Evolutionary conservation across 1,140 invertebrate genomes (phyloP).

Genomic region (Aphelinus atriplicis): DNA sequence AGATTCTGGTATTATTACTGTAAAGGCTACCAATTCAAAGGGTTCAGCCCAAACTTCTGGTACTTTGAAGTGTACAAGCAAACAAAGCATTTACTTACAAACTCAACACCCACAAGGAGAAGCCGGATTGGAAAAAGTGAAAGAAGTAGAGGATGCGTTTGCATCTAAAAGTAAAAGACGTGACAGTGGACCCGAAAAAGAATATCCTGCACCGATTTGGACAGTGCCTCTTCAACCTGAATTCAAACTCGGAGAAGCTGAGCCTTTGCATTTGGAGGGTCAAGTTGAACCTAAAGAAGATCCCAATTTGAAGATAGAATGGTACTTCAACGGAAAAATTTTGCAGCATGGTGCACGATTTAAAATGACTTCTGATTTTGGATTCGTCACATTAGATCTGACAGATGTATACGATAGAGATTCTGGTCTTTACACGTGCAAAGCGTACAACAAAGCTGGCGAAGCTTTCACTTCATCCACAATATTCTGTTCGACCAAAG

Average conservation of each 20-base stretch:
- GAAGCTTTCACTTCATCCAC: conserved; percentile 93
- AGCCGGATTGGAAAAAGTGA: conserved; percentile 85
- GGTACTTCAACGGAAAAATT: conserved; percentile 92
- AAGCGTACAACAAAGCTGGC: conserved; percentile 85
- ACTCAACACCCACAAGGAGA: conserved; percentile 92
- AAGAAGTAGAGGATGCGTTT: conserved; percentile 83
- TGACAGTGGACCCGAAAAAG: conserved; percentile 74
- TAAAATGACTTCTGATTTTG: conserved; percentile 90
- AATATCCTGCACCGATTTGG: conserved; percentile 89
- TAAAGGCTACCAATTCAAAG: conserved; percentile 91
- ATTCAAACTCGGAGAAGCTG: conserved; percentile 88
- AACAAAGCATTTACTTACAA: conserved; percentile 81
- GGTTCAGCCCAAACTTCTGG: conserved; percentile 89
- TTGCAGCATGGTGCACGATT: conserved; percentile 86
- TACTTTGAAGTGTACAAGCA: conserved; percentile 82
- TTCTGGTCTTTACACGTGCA: conserved; percentile 93
- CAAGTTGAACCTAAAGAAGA: conserved; percentile 96
- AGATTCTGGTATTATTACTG: conserved; percentile 91
- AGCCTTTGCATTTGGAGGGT: conserved; percentile 91
- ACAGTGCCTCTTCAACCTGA: conserved; percentile 82
- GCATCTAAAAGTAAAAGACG: conserved; percentile 75
- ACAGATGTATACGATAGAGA: conserved; percentile 92
- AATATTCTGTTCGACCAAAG: conserved; percentile 83
- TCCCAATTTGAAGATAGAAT: conserved; percentile 93
- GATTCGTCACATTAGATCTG: conserved; percentile 89